Evolutionary conservation across 2,113 vertebrate genomes (phyloP).

Genomic region (Tichodroma muraria): DNA sequence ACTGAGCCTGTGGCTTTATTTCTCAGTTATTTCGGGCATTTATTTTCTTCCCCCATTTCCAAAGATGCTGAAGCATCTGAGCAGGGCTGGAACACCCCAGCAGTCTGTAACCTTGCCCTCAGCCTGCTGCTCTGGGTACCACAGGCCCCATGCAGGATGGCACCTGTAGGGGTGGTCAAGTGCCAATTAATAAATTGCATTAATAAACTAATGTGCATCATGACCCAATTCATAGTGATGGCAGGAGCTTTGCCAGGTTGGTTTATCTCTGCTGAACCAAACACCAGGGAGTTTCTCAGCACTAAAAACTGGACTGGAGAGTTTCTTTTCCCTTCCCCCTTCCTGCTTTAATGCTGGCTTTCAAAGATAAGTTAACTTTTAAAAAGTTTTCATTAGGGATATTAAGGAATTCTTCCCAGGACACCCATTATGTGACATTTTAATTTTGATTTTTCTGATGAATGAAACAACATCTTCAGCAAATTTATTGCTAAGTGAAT

Average conservation of each 20-base stretch:
- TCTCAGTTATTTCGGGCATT: neutral
- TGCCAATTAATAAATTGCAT: neutral
- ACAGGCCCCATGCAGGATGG: neutral
- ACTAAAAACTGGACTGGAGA: neutral
- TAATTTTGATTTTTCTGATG: neutral
- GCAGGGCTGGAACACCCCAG: neutral
- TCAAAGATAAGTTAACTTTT: neutral
- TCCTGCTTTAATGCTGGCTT: neutral
- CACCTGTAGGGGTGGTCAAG: neutral
- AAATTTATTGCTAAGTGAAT: conserved; percentile 18
- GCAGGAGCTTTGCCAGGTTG: neutral
- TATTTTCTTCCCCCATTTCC: neutral
- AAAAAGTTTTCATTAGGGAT: neutral
- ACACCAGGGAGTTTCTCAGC: neutral
- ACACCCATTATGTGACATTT: neutral
- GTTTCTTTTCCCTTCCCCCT: neutral
- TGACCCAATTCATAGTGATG: neutral
- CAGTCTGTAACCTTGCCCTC: neutral
- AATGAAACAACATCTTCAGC: neutral
- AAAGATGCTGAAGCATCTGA: neutral
- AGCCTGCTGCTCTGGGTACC: neutral
- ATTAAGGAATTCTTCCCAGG: neutral
- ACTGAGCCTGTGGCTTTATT: neutral
- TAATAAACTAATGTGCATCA: neutral
- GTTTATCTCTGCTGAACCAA: neutral